Conservation (phyloP, 2,113 vertebrate genomes). For the Recurvirostra avosetta region DNA sequence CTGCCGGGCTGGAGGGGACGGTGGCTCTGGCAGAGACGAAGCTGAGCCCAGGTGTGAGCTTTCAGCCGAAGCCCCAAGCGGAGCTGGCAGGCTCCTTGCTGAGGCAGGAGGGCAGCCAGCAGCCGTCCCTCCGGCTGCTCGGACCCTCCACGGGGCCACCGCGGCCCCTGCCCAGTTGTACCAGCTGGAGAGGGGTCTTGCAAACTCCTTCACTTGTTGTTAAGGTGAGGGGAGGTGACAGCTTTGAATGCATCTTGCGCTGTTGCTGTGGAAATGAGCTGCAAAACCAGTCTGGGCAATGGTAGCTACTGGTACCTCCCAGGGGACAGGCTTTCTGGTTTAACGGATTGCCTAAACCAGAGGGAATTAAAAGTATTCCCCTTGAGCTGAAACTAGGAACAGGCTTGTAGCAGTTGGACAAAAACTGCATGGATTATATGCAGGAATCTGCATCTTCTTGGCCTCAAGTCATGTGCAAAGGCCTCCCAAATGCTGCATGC, state of each 20-base stretch:
- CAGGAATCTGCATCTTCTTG: neutral
- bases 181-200: neutral
- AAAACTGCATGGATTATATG: neutral
- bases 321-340: neutral
- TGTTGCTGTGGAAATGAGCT: neutral
- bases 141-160: neutral
- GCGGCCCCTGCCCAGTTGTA: neutral
- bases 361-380: neutral
- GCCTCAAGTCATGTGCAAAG: neutral
- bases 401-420: neutral
- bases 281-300: neutral
- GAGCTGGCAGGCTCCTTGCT: neutral
- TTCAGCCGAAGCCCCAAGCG: fast-evolving
- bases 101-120: neutral
- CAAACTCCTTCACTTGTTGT: fast-evolving
- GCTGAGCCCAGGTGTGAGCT: neutral
- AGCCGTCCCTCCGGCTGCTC: neutral
- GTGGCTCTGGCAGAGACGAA: neutral
- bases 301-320: neutral
- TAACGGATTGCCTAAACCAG: neutral
- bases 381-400: neutral
- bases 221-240: fast-evolving
- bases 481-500: neutral
- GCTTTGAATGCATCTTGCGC: neutral
- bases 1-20: neutral